Conservation (phyloP, 1,140 invertebrate species). For the Solen grandis region DNA sequence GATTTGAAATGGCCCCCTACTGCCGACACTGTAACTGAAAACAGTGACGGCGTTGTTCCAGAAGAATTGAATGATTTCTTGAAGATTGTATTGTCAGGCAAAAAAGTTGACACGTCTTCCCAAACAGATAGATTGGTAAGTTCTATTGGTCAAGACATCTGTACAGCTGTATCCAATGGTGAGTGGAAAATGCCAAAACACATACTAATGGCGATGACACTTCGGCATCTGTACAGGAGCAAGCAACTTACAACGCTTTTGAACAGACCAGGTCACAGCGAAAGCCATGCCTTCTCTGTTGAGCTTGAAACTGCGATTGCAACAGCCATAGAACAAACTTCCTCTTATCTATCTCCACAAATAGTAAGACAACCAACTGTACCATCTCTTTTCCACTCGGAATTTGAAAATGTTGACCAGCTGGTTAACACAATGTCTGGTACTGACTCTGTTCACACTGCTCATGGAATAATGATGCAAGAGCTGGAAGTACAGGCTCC, state of each 20-base stretch:
- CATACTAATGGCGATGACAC: slow-evolving; percentile 30
- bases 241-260: too few species aligned
- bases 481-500: not conserved
- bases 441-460: slow-evolving; percentile 50
- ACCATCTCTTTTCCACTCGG: slow-evolving; percentile 56
- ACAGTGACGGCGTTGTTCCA: too few species aligned
- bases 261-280: slow-evolving; percentile 56
- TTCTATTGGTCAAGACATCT: too few species aligned
- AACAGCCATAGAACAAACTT: too few species aligned
- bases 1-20: too few species aligned
- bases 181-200: slow-evolving; percentile 46
- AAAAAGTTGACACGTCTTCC: too few species aligned
- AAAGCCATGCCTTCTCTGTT: slow-evolving; percentile 57
- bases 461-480: slow-evolving; percentile 63
- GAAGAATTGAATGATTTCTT: too few species aligned
- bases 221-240: slow-evolving; percentile 39
- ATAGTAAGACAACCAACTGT: slow-evolving; percentile 54
- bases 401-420: slow-evolving; percentile 68
- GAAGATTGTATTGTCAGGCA: too few species aligned
- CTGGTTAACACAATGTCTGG: slow-evolving; percentile 51
- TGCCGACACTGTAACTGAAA: too few species aligned
- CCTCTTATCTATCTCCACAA: slow-evolving; percentile 45
- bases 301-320: slow-evolving; percentile 60
- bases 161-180: too few species aligned
- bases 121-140: too few species aligned